A percentile compares a stretch with the other conserved stretches of the same genome.
Evolutionary conservation across 2,113 vertebrate genomes (phyloP).

Genomic region (Raja brachyura): DNA sequence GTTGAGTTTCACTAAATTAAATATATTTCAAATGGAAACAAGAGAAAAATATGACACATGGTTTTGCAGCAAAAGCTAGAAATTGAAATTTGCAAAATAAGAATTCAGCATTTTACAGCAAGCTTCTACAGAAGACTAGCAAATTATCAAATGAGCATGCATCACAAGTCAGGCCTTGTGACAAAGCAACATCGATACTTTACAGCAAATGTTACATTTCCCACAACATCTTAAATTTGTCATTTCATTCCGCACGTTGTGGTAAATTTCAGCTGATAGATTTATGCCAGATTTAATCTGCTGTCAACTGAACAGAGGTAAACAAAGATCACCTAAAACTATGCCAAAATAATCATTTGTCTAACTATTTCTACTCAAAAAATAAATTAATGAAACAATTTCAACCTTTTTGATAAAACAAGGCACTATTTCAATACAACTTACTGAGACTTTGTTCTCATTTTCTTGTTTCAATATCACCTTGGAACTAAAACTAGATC

Average conservation of each 20-base stretch:
- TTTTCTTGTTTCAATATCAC: not conserved
- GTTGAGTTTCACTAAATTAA: constrained; percentile 43
- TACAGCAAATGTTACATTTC: not conserved
- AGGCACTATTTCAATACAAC: not conserved
- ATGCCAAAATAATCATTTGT: not conserved
- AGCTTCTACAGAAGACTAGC: not conserved
- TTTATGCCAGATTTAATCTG: not conserved
- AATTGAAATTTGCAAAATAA: not conserved
- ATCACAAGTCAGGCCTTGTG: not conserved
- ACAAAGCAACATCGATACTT: not conserved
- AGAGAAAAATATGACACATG: not conserved
- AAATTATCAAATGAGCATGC: not conserved
- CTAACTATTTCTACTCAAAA: not conserved
- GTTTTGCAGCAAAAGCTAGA: not conserved
- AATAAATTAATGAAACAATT: not conserved
- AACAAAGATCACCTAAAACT: not conserved
- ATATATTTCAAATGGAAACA: not conserved
- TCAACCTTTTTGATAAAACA: not conserved
- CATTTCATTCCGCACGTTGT: not conserved
- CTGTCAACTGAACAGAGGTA: not conserved
- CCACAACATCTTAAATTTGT: not conserved
- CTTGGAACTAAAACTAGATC: not conserved
- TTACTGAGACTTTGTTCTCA: not conserved
- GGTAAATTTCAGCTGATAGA: constrained; percentile 6
- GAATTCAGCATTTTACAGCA: not conserved